Evolutionary conservation across 2,113 vertebrate species (phyloP), one percentile per base, ranked within the genome.

Genomic region (Hippocampus zosterae): DNA sequence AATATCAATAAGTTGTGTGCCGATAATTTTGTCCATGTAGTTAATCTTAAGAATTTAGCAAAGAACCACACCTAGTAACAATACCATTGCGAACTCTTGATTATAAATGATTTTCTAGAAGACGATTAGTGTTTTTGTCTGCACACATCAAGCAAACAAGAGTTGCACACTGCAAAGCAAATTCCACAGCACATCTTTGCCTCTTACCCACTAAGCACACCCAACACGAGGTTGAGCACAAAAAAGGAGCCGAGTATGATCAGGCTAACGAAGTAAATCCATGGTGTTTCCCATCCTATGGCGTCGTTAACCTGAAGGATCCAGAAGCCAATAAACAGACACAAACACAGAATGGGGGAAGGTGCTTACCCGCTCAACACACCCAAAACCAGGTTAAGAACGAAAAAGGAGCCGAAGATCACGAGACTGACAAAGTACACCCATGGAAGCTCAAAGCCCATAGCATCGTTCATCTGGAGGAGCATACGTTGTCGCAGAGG

Each of bases 391-490:
- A 98, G 97, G 94, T 99, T 99, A 93, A 99, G 95, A 93, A 99
- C 97, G 93, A 99, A 98, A 96, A 99, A 99, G 94, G 97, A 99
- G 92, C 97, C 97, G 94, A 99, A 99, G 95, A 99, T 98, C 93
- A 99, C 97, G 93, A 99, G 95, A 96, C 96, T 98, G 93, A 99
- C 97, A 97, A 99, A 99, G 95, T 99, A 99, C 86, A 99, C 94
- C 97, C 97, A 99, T 87, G 97, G 97, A 92, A 99, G 95, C 93
- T 99, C 97, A 93, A 96, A 95, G 92, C 97, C 97, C 95, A 99
- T 99, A 92, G 97, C 97, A 93, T 99, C 97, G 89, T 99, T 98
- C 97, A 98, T 99, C 97, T 99, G 94, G 64, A 87, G 70, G 55
- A 73, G 70, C 42, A 70, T 55, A 50, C 56, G 48, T 53, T 68